Percentiles rank a stretch among this genome's conserved stretches.
Evolutionary conservation across 2,888 invertebrate species (phyloP).

Genomic region (Hymenopus coronatus): DNA sequence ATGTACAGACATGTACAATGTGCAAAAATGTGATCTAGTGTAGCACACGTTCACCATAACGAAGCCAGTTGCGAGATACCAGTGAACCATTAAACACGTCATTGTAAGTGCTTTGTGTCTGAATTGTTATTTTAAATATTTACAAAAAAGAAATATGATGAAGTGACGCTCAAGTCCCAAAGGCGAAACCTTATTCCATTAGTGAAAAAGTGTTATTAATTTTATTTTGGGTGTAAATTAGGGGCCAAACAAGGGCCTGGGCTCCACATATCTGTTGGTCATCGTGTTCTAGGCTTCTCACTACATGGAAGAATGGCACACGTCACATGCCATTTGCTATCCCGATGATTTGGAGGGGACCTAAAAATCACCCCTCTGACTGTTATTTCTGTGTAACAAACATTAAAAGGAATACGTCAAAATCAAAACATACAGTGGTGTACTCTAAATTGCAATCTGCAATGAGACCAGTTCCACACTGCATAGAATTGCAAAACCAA

Average conservation of each 20-base stretch:
- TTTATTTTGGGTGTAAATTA: slow-evolving; percentile 6
- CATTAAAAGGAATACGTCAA: neutral
- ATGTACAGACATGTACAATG: no score
- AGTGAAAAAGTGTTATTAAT: neutral
- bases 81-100: no score
- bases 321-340: slow-evolving; percentile 2
- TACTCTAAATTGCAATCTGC: slow-evolving; percentile 15
- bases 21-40: no score
- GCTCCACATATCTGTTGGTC: neutral
- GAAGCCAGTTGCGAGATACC: no score
- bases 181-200: neutral
- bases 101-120: no score
- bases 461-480: slow-evolving; percentile 6
- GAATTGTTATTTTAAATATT: no score
- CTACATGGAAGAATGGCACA: neutral
- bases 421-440: slow-evolving; percentile 5
- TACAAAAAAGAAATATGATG: neutral
- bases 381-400: slow-evolving; percentile 17
- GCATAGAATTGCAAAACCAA: neutral
- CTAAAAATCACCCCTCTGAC: slow-evolving; percentile 9
- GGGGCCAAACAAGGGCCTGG: neutral
- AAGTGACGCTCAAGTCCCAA: slow-evolving; percentile 1
- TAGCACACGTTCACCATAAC: no score
- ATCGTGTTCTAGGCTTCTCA: slow-evolving; percentile 7
- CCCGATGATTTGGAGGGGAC: slow-evolving; percentile 15